Base-by-base conservation (phyloP, 1,140 invertebrate species). In the Neodiprion pinetum region DNA sequence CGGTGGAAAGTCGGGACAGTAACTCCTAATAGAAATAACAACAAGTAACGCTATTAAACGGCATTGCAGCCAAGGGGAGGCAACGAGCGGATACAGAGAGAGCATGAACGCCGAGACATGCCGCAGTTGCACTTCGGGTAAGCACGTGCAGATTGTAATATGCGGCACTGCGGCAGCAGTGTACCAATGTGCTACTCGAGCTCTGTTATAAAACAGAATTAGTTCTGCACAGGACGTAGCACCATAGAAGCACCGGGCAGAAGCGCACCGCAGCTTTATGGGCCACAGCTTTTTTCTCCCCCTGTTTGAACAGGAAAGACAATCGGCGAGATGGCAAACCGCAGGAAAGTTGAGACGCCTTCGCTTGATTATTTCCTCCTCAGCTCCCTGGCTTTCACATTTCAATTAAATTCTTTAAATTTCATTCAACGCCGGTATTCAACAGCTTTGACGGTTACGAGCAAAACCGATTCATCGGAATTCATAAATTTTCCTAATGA, bases 21-120 rank as follows among this genome's bases (percentile, higher is more conserved):
- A 69, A 69, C 67, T 69, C 67, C 67, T 69, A 69, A 69, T 69
- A 69, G 67, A 69, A 69, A 69, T 69, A 69, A 47, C 67, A 69
- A 69, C 67, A 69, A 69, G 67, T 69, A 69, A 69, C 67, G 67
- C 67, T 69, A 69, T 69, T 69, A 69, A 69, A 69, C 5, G 67
- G 14, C 67, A 61, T 61, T 12, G 8, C n/a, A 12, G 53, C 11
- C 53, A 17, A 61, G 28, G 28, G 28, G 28, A 40, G 28, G 4
- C 53, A 9, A 61, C 4, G 53, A 61, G 53, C n/a, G n/a, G 53
- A 61, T 61, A 17, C n/a, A 61, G 5, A 61, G 28, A 40, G 28
- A 40, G 2, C 28, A 61, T 61, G 53, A 61, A 17, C 5, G 53
- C 53, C 53, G n/a, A 61, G 53, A 61, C 53, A 61, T 17, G 53